Base-by-base conservation (phyloP, 2,888 invertebrate species). In the Prenolepis imparis region DNA sequence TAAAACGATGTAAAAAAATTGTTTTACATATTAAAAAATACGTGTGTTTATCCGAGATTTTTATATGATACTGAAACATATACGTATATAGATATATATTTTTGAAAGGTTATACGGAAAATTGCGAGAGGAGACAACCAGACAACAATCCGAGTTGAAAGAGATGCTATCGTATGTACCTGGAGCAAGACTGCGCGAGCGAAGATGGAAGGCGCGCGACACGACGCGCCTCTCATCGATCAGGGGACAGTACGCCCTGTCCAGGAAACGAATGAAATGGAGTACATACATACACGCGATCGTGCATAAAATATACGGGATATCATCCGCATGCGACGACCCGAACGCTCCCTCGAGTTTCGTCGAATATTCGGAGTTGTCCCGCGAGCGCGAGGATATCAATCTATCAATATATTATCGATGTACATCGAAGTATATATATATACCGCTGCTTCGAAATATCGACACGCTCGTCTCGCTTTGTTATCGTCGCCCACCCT, bases 241-340 rank as follows among this genome's bases (percentile, higher is more conserved):
- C 84, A 86, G 82, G 57, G 32, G 75, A 39, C 15, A 59, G 44
- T 52, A 52, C 24, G 18, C 68, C 39, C 68, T 39, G 48, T 64
- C 61, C 74, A 57, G 83, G 83, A 87, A 90, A 78, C 68, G 78
- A 68, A 81, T 48, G 82, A 84, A 87, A 89, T 83, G 81, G 83
- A 81, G 84, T 73, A 83, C 67, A 80, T 73, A 83, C 67, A 80
- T 28, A 28, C 73, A 77, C 73, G 86, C 85, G 82, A 55, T 81
- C 80, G 88, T 84, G 88, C 88, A 91, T 89, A 88, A 90, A 88
- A 91, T 88, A 48, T 48, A 72, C 85, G 82, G 75, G 66, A 36
- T 82, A 75, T 75, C 63, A 82, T 68, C 67, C 57, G 75, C 48
- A 18, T 4, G 73, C 66, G 63, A 73, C 72, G 77, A 86, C 77